Evolutionary conservation across 1,140 invertebrate species (phyloP).

Genomic region (Zaprionus kolodkinae): DNA sequence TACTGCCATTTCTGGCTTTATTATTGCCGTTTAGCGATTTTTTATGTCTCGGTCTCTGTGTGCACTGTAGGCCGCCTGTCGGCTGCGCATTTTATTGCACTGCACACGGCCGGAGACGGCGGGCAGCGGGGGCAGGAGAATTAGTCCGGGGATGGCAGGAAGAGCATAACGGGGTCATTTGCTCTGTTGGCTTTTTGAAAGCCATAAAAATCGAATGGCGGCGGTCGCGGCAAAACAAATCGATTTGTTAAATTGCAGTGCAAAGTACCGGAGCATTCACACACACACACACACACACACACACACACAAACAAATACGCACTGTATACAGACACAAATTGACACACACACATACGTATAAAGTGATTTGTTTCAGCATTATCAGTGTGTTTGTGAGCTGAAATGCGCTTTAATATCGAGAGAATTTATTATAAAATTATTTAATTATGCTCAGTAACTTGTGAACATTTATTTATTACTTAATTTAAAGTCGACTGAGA

Average conservation of each 20-base stretch:
- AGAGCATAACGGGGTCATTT: constrained; percentile 59
- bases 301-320: background rate
- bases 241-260: constrained; percentile 82
- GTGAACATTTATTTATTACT: too few species aligned
- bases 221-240: constrained; percentile 67
- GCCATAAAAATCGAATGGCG: constrained; percentile 78
- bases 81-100: constrained; percentile 69
- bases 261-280: constrained; percentile 61
- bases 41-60: constrained; percentile 60
- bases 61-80: constrained; percentile 53
- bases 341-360: background rate
- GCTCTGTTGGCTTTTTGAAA: constrained; percentile 74
- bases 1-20: constrained; percentile 68
- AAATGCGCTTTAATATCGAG: background rate
- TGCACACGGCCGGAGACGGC: constrained; percentile 41
- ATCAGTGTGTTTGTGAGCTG: background rate
- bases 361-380: background rate
- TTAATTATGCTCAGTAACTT: background rate
- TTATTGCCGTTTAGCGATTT: constrained; percentile 79
- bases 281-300: constrained; percentile 20
- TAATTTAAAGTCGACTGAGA: too few species aligned
- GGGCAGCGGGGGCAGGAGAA: background rate
- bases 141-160: background rate
- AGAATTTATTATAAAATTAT: background rate
- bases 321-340: background rate